phyloP scores from a whole-genome alignment of 2,888 invertebrate genomes.

The Buathra laborator region DNA sequence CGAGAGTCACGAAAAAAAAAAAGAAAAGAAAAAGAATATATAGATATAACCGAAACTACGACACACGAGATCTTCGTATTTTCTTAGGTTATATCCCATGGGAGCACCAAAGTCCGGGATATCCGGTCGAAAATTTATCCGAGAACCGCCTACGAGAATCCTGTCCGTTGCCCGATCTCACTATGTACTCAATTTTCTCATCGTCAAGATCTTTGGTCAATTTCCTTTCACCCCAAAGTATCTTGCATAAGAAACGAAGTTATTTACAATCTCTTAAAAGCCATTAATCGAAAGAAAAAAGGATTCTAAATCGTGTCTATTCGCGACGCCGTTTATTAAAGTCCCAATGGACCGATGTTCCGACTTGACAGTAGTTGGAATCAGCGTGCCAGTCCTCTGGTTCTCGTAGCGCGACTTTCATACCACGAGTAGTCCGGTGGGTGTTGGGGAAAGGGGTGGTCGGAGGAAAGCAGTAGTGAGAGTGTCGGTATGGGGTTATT shows the following conservation, averaged over 20 bases:
- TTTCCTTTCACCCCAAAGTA: background rate
- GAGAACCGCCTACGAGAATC: slow-evolving; percentile 25
- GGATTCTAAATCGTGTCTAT: slow-evolving; percentile 6
- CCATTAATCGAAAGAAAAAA: background rate
- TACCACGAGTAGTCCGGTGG: background rate
- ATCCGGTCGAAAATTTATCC: slow-evolving; percentile 75
- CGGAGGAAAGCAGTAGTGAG: slow-evolving; percentile 59
- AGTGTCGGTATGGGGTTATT: slow-evolving; percentile 82
- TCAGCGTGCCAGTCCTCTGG: slow-evolving; percentile 1
- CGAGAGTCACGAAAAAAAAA: slow-evolving; percentile 19
- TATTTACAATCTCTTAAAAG: background rate
- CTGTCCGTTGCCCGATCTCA: background rate
- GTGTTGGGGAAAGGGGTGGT: slow-evolving; percentile 8
- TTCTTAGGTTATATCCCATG: slow-evolving; percentile 76
- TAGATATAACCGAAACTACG: background rate
- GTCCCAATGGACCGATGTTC: slow-evolving; percentile 18
- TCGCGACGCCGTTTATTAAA: slow-evolving; percentile 1
- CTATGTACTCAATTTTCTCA: background rate
- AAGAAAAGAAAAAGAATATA: slow-evolving; percentile 4
- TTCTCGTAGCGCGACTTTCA: background rate
- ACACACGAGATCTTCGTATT: slow-evolving; percentile 73
- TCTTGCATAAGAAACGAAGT: background rate
- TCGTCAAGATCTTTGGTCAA: background rate
- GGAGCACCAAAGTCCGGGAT: slow-evolving; percentile 58
- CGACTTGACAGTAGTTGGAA: slow-evolving; percentile 4